Evolutionary conservation across 2,113 vertebrate genomes (phyloP), one percentile per base, ranked within the genome.

Genomic region (Notarius lentiginosus): DNA sequence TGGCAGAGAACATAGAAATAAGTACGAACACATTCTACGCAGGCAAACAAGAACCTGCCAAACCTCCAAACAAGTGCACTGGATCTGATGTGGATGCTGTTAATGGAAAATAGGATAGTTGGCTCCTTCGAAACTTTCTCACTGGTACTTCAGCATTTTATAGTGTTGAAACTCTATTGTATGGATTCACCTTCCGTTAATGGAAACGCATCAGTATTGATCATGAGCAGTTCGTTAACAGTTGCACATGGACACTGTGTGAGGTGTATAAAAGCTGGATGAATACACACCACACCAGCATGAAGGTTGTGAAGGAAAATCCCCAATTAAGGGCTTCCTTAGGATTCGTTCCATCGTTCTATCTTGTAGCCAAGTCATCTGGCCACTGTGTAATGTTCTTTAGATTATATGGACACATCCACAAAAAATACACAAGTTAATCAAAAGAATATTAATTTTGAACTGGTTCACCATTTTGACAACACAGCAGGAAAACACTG

Each of bases 1-100:
- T 80, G 72, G 41, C 47, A 60, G 47, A 58, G 84, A 70, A 88
- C 63, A 34, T 53, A 30, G 70, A 86, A 85, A 90, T 60, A 86
- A 80, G 77, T 18, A 49, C 60, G 34, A 87, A 61, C 73, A 81
- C 81, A 84, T 80, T 51, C 82, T 49, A 49, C 51, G 22, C 81
- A 68, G 82, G 24, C 58, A 51, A 65, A 30, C 41, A 51, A 70
- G 58, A 49, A 68, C 66, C 75, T 83, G 75, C 75, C 60, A 14
- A 6, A 70, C 18, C 82, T 80, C 83, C 17, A 51, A 84, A 79
- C 73, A 72, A 7, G 10, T 24, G 47, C 22, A 51, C 18, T 0
- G 30, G 4, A 5, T 14, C 20, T 51, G 2, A 75, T 24, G 11
- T 76, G 49, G 22, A 76, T 15, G 9, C 30, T 55, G 5, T 55